Evolutionary conservation across 2,113 vertebrate genomes (phyloP), one percentile per base, ranked within the genome.

Genomic region (Bubo blakistoni): DNA sequence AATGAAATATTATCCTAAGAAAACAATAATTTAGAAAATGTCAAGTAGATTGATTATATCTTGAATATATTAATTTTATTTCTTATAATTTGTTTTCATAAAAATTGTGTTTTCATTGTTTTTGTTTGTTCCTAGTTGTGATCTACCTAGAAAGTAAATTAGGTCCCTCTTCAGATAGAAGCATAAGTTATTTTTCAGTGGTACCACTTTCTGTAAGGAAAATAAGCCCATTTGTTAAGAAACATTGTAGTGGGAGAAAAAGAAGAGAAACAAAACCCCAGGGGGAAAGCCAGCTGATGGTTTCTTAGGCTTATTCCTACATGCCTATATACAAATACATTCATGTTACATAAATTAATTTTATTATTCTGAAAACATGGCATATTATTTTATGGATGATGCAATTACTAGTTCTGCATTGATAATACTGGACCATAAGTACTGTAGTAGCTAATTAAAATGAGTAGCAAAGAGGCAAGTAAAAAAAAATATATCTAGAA

Each of bases 341-440:
- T 94, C 7, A 61, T 83, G 81, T 86, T 65, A 24, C 16, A 36
- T 77, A 76, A 86, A 88, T 93, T 84, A 87, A 52, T 91, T 96
- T 90, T 76, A 89, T 77, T 82, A 36, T 38, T 77, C 11, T 81
- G 61, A 92, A 96, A 97, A 73, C 18, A 67, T 61, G 34, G 22
- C 27, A 26, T 79, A 80, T 82, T 81, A 76, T 93, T 96, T 92
- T 89, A 96, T 86, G 79, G 67, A 84, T 96, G 30, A 71, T 67
- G 9, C 42, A 97, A n/a, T 96, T 92, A 86, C 61, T 88, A 85
- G 34, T 81, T 92, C 80, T 90, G 38, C 78, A 69, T 96, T 86
- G 54, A 72, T 88, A 95, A 92, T 87, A 55, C n/a, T 93, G 16
- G 21, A 62, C 55, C 74, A 77, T 96, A 97, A 95, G 86, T 97